Conservation (phyloP, 1,140 invertebrate species). For the Akabosia matsudoensis region DNA sequence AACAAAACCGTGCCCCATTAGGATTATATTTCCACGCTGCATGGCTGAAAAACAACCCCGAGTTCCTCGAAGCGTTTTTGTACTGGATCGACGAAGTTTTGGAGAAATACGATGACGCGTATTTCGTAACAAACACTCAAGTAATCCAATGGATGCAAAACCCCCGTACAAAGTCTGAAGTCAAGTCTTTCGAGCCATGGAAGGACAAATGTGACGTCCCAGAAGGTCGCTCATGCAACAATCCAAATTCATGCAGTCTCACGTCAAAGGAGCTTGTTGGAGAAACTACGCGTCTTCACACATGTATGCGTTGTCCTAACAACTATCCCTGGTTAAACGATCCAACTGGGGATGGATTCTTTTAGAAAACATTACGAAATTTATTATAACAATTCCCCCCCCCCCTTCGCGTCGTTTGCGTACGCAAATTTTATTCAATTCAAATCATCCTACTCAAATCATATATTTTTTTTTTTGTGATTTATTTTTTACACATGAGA, state of each 20-base stretch:
- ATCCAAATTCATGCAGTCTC: slow-evolving; percentile 80
- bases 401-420: too few species aligned
- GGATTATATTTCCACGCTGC: slow-evolving; percentile 94
- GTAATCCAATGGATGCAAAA: slow-evolving; percentile 96
- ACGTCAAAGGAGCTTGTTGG: slow-evolving; percentile 88
- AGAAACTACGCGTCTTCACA: slow-evolving; percentile 87
- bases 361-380: slow-evolving; percentile 62
- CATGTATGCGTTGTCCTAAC: slow-evolving; percentile 85
- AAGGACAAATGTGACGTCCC: slow-evolving; percentile 84
- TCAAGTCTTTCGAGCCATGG: slow-evolving; percentile 90
- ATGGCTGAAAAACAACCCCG: slow-evolving; percentile 91
- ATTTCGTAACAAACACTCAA: slow-evolving; percentile 91
- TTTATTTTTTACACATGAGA: too few species aligned
- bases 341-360: slow-evolving; percentile 85
- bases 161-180: slow-evolving; percentile 74
- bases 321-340: slow-evolving; percentile 94
- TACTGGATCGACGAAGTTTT: slow-evolving; percentile 92
- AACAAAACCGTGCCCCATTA: slow-evolving; percentile 86
- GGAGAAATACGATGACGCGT: slow-evolving; percentile 83
- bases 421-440: background rate
- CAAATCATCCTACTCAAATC: too few species aligned
- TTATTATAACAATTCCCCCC: too few species aligned
- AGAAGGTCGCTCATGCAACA: slow-evolving; percentile 50
- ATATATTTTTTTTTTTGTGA: too few species aligned
- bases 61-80: slow-evolving; percentile 87